Evolutionary conservation across 2,797 vertebrate species (phyloP), one percentile per base, ranked within the genome.

Genomic region (Neosilurus mollespiculum): DNA sequence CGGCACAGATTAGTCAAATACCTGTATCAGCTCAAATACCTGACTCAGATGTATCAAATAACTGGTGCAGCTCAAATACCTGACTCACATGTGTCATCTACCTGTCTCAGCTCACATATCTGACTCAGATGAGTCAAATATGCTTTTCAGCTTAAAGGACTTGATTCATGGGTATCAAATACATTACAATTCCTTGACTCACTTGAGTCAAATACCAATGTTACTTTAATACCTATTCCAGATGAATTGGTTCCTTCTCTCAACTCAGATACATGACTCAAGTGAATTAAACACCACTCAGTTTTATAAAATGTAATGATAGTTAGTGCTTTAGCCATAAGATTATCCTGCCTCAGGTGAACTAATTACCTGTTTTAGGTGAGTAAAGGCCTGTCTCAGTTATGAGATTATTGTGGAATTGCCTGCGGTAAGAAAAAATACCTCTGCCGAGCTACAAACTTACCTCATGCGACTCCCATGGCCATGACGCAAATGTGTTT

Each of bases 101-200:
- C 34, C 58, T 11, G 53, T 80, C 16, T 69, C 61, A 82, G 70
- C 37, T 64, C 94, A 1, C 58, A 79, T n/a, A 16, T 15, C 4
- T 76, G 53, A 71, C 54, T 78, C 37, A 54, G n/a, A 56, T 66
- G 34, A 82, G 64, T 62, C 64, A 79, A 26, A 72, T 18, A 77
- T 2, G 24, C 16, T 24, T 81, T 10, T 83, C 72, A 26, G 30
- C 20, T 81, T 30, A 49, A 43, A 76, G 56, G 9, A 26, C 26
- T 54, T 67, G 43, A 65, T 3, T 78, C 4, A 20, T 9, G 22
- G 24, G 49, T 11, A 0, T 53, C 49, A 73, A 5, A 24, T 24
- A 54, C 9, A 6, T 34, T 5, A 16, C 64, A 64, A 64, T 64
- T 26, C 69, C 37, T 22, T 72, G 49, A 53, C 49, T 15, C 22